A percentile compares a stretch with the other conserved stretches of the same genome.
These are phyloP conservation scores for Ursus arctos DNA, from an alignment of 2,113 vertebrate genomes.

Conservation along the genomic window DNA sequence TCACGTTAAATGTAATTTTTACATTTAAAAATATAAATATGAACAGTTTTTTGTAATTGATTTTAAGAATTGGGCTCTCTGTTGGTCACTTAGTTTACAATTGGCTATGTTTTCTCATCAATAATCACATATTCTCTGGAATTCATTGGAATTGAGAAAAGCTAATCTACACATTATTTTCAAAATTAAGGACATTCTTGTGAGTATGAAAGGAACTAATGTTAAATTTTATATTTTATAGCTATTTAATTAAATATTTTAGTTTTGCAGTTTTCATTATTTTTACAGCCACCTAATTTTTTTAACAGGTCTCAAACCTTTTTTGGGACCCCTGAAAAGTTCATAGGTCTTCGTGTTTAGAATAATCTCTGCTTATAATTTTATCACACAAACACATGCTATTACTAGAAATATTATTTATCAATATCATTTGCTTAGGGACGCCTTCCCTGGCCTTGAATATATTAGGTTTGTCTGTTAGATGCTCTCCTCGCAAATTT, in stretches of 20 bases:
- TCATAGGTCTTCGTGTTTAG: background rate
- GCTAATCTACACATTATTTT: background rate
- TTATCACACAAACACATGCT: background rate
- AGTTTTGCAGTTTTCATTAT: background rate
- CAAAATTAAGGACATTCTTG: background rate
- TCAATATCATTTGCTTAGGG: constrained; percentile 11
- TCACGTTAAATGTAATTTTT: background rate
- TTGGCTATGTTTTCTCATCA: background rate
- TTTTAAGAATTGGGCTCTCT: background rate
- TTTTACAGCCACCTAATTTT: background rate
- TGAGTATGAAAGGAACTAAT: background rate
- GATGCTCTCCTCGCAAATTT: background rate
- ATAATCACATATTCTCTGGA: background rate
- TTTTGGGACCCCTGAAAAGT: background rate
- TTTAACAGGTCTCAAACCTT: background rate
- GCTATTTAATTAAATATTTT: background rate
- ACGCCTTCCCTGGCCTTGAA: background rate
- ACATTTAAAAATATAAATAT: background rate
- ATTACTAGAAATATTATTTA: background rate
- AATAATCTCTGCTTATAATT: constrained; percentile 19
- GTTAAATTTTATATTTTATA: background rate
- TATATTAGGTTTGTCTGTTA: background rate
- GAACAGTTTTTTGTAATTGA: background rate
- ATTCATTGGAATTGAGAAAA: background rate
- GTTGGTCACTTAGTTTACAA: background rate